Base-by-base conservation (phyloP, 2,797 vertebrate genomes). In the Protosalanx chinensis region DNA sequence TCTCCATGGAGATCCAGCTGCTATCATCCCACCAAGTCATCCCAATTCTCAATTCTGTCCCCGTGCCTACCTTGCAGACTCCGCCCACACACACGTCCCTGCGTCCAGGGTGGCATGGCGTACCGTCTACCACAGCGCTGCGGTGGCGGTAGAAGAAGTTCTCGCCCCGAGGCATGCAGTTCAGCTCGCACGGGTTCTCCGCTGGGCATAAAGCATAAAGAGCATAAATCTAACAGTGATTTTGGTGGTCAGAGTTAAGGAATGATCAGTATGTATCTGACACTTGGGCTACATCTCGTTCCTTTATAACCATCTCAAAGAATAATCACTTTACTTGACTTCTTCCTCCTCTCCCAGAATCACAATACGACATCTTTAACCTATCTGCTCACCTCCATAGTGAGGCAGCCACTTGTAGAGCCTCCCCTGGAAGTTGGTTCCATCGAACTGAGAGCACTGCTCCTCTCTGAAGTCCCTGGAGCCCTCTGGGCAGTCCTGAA, bases 161-260 rank as follows among this genome's bases (percentile, higher is more conserved):
- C 80, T 98, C 96, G 79, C 97, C 97, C 81, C 93, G 94, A 18
- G 98, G 97, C 75, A 98, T 97, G 86, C 98, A 99, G 93, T 96
- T 98, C 85, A 99, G 89, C 85, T 98, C 97, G 80, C 98, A 99
- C 59, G 95, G 95, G 85, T 95, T 97, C 58, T 95, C 93, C 0
- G 93, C 98, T 98, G 79, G 63, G 23, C 23, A 27, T 27, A 27
- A 27, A 27, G 23, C 23, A 27, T 27, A 27, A 27, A 33, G 35
- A 6, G 59, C 10, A 13, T 13, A 12, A 46, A 12, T 46, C 41
- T 12, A 46, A 13, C 41, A 46, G 41, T 46, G 41, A 46, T 3
- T 46, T 37, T 46, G 41, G 41, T 46, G 10, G 8, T 41, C 37
- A 41, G 6, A 41, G 37, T 46, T 12, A 46, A 46, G 41, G 41